These are phyloP conservation scores for Leptodactylus fuscus DNA, from an alignment of 2,113 vertebrate species.

Conservation along the genomic window DNA sequence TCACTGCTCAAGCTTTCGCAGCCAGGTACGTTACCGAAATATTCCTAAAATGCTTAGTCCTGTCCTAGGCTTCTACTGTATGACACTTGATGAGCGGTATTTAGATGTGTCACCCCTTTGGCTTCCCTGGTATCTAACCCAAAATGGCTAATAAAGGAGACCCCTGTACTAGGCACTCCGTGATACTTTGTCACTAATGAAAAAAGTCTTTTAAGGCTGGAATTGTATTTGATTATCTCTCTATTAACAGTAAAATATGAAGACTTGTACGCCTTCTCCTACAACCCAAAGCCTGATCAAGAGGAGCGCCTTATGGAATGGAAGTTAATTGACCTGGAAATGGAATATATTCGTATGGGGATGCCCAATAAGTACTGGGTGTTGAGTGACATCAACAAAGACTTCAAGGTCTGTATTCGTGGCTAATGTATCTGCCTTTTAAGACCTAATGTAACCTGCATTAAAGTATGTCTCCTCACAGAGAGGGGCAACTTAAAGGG, in stretches of 20 bases:
- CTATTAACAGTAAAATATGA: conserved; percentile 71
- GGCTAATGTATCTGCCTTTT: not conserved
- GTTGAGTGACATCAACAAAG: conserved; percentile 76
- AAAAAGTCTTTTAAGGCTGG: too few species aligned
- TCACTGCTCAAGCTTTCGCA: conserved; percentile 82
- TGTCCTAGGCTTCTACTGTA: too few species aligned
- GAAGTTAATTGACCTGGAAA: conserved; percentile 73
- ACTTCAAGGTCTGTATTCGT: conserved; percentile 76
- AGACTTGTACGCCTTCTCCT: conserved; percentile 83
- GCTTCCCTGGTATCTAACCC: too few species aligned
- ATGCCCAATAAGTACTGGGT: conserved; percentile 78
- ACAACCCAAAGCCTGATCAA: conserved; percentile 78
- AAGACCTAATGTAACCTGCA: not conserved
- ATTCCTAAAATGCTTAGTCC: too few species aligned
- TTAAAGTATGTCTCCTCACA: too few species aligned
- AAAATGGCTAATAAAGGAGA: too few species aligned
- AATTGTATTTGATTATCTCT: not conserved
- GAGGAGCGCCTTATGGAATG: conserved; percentile 75
- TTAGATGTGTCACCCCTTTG: too few species aligned
- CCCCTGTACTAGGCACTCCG: too few species aligned
- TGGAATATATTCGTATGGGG: conserved; percentile 80
- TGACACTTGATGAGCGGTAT: too few species aligned
- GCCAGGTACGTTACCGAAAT: conserved; percentile 71
- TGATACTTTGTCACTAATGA: too few species aligned
- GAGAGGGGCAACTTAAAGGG: too few species aligned